Evolutionary conservation across 2,888 invertebrate species (phyloP).

Genomic region (Gastrophysa polygoni): DNA sequence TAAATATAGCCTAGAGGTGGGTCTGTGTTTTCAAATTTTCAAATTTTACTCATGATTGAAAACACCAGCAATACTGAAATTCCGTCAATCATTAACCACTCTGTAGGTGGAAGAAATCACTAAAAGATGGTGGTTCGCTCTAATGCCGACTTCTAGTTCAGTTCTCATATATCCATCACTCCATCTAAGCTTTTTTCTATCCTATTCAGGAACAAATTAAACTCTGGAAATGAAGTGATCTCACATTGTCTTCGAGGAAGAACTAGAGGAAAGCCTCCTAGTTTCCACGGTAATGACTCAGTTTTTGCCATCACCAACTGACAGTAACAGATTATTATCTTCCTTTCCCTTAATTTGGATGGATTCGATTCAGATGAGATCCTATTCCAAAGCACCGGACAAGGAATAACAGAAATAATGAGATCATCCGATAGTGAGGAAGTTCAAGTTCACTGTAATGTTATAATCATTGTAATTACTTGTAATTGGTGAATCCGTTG

Average conservation of each 20-base stretch:
- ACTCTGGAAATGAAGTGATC: background rate
- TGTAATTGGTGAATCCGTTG: too few relatives aligned
- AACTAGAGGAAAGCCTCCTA: background rate
- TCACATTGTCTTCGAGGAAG: background rate
- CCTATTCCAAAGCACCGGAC: background rate
- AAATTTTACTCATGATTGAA: too few relatives aligned
- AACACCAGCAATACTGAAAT: too few relatives aligned
- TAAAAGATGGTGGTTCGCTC: too few relatives aligned
- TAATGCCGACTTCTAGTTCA: too few relatives aligned
- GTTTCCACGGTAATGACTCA: slow-evolving; percentile 9
- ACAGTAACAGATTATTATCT: slow-evolving; percentile 9
- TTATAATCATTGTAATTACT: too few relatives aligned
- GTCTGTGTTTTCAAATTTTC: too few relatives aligned
- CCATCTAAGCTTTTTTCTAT: background rate
- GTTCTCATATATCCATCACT: background rate
- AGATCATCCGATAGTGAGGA: background rate
- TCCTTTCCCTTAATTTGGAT: background rate
- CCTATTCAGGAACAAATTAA: background rate
- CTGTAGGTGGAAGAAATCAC: too few relatives aligned
- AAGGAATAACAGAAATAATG: background rate
- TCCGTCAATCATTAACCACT: too few relatives aligned
- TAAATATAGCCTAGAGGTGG: too few relatives aligned
- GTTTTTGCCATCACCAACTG: slow-evolving; percentile 7
- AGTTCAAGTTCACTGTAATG: too few relatives aligned
- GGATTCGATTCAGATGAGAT: background rate